These are phyloP conservation scores for Netelia virgata DNA, from an alignment of 2,888 invertebrate species.

Conservation along the genomic window DNA sequence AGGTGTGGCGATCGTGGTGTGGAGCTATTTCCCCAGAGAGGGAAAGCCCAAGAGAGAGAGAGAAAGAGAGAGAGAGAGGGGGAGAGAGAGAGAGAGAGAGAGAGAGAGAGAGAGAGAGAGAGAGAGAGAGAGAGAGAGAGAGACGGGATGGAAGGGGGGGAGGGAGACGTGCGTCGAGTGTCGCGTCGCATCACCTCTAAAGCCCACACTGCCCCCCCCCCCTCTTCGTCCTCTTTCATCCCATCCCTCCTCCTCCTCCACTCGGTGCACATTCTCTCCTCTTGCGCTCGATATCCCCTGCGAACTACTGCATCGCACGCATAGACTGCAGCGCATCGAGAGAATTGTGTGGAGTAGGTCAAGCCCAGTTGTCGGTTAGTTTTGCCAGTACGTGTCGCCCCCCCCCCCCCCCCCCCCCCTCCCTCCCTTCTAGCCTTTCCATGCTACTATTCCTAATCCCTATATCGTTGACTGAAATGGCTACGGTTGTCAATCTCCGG, in stretches of 20 bases:
- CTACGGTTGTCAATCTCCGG: not conserved
- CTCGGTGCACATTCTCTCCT: slow-evolving; percentile 16
- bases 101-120: too few species aligned
- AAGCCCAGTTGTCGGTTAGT: slow-evolving; percentile 58
- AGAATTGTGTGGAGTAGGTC: slow-evolving; percentile 57
- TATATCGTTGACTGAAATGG: slow-evolving; percentile 2
- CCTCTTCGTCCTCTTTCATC: slow-evolving; percentile 2
- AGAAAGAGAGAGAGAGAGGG: too few species aligned
- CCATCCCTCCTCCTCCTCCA: not conserved
- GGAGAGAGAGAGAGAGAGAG: too few species aligned
- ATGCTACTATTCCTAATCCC: not conserved
- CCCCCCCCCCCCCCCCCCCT: too few species aligned
- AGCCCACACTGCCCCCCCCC: not conserved
- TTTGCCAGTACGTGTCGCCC: slow-evolving; percentile 21
- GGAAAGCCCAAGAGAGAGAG: too few species aligned
- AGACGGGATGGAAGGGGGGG: not conserved
- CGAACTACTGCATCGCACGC: slow-evolving; percentile 60
- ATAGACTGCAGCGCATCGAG: slow-evolving; percentile 55
- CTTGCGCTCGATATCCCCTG: slow-evolving; percentile 50
- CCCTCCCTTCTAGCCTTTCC: too few species aligned
- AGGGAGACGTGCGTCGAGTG: slow-evolving; percentile 49
- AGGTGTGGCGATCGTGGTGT: slow-evolving; percentile 13
- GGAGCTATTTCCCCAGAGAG: not conserved
- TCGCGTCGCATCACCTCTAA: slow-evolving; percentile 42
- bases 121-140: not conserved